phyloP scores from a whole-genome alignment of 2,888 invertebrate genomes.

The Agriopis aurantiaria region DNA sequence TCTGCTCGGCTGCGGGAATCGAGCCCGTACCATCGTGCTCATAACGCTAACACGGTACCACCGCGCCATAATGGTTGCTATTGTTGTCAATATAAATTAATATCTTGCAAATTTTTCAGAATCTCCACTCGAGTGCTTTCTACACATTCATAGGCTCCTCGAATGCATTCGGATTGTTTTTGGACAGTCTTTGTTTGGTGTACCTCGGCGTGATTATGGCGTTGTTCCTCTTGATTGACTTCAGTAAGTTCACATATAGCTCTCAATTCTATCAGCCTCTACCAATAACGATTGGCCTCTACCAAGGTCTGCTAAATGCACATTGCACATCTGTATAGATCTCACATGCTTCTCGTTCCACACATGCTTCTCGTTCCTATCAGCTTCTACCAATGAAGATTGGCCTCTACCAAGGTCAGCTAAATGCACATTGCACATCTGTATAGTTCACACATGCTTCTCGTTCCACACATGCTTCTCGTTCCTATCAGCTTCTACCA shows the following conservation, averaged over 20 bases:
- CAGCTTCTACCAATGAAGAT: neutral
- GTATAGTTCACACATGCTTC: neutral
- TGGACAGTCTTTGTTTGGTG: conserved; percentile 90
- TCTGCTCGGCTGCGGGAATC: no score
- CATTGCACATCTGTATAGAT: no score
- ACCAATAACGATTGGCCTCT: neutral
- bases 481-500: neutral
- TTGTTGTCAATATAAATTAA: neutral
- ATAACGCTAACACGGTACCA: no score
- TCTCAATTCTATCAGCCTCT: neutral
- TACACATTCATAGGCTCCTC: conserved; percentile 88
- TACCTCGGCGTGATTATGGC: conserved; percentile 89
- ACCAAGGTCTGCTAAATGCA: neutral
- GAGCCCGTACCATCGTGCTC: no score
- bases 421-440: neutral
- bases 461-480: neutral
- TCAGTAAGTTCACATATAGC: conserved; percentile 74
- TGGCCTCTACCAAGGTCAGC: neutral
- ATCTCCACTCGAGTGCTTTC: conserved; percentile 90
- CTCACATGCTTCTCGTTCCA: neutral
- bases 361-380: neutral
- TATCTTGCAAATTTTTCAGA: conserved; percentile 70
- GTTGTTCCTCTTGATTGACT: conserved; percentile 87
- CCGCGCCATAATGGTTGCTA: no score
- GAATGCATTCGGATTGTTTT: conserved; percentile 90